phyloP scores from a whole-genome alignment of 2,113 vertebrate species.

The Potamarius usumacintae region DNA sequence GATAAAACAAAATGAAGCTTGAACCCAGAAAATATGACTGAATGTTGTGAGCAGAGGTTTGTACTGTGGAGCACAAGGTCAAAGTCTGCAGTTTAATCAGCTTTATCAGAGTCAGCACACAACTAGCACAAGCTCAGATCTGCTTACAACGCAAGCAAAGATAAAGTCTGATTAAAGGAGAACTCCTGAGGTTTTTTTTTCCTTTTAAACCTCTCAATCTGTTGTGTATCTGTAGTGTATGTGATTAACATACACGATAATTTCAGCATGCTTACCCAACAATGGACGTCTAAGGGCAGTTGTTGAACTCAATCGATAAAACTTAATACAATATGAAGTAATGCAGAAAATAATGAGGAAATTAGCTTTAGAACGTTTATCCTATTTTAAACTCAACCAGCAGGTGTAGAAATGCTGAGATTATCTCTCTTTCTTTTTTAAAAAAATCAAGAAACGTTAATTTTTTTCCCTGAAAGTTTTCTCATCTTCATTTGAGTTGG shows the following conservation, averaged over 20 bases:
- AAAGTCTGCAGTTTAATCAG: conserved; percentile 41
- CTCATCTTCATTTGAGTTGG: neutral
- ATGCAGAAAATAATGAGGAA: neutral
- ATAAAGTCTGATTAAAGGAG: neutral
- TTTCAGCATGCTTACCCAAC: neutral
- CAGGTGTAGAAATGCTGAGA: no score
- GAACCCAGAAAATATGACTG: neutral
- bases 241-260: neutral
- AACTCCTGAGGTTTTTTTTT: neutral
- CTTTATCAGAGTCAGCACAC: conserved; percentile 22
- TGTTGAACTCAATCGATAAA: neutral
- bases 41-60: neutral
- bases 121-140: conserved; percentile 8
- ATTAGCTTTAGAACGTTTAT: neutral
- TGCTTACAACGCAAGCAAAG: neutral
- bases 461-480: neutral
- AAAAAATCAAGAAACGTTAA: no score
- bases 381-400: neutral
- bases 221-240: neutral
- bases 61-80: neutral
- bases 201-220: neutral
- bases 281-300: neutral
- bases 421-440: no score
- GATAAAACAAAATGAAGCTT: neutral
- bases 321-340: neutral